phyloP scores from a whole-genome alignment of 2,113 vertebrate species.

The Ochotona curzoniae region DNA sequence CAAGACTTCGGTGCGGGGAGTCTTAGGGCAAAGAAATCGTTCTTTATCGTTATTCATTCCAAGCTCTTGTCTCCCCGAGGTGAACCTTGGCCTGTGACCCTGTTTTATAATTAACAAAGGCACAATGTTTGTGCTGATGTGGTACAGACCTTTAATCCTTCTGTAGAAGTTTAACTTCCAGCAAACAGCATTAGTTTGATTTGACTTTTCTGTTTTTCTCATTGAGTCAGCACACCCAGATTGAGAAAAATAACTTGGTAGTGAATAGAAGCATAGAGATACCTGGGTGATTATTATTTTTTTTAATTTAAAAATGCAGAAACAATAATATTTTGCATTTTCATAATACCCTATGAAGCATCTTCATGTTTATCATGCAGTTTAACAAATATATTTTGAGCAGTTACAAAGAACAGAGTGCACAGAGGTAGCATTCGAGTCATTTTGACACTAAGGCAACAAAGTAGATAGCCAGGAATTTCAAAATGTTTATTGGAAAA shows the following conservation, averaged over 20 bases:
- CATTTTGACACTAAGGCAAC: not conserved
- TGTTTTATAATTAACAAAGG: conserved; percentile 82
- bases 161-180: conserved; percentile 75
- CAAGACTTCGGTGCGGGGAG: conserved; percentile 1
- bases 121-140: conserved; percentile 75
- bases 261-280: conserved; percentile 29
- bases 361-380: not conserved
- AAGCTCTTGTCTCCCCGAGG: not conserved
- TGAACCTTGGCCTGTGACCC: conserved; percentile 62
- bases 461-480: not conserved
- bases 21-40: not conserved
- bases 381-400: conserved; percentile 26
- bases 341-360: conserved; percentile 1
- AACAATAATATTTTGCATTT: not conserved
- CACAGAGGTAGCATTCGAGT: not conserved
- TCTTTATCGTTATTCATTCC: not conserved
- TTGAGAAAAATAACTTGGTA: conserved; percentile 46
- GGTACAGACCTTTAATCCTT: conserved; percentile 64
- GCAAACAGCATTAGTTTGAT: conserved; percentile 64
- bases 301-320: not conserved
- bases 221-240: conserved; percentile 39
- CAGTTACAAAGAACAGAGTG: not conserved
- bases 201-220: conserved; percentile 52
- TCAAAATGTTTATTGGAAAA: too few species aligned
- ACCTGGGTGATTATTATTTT: not conserved